A percentile compares a stretch with the other conserved stretches of the same genome.
Conservation (phyloP, 2,797 vertebrate genomes). For the Paratrypauchen microcephalus region DNA sequence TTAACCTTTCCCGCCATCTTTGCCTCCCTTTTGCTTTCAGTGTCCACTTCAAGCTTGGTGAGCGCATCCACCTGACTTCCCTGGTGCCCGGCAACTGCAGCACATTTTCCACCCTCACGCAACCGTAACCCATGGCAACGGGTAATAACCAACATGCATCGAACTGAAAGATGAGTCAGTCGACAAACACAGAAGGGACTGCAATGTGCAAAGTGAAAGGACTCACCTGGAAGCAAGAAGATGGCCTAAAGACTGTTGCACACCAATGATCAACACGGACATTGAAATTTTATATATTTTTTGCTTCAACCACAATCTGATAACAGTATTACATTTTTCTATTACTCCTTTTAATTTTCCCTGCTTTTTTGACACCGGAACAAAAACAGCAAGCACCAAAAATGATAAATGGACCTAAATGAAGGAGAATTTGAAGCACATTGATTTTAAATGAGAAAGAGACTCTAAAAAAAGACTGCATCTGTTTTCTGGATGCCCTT, state of each 20-base stretch:
- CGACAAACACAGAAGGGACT: slow-evolving; percentile 65
- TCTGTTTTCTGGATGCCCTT: slow-evolving; percentile 20
- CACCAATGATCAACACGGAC: slow-evolving; percentile 69
- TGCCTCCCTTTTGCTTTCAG: slow-evolving; percentile 68
- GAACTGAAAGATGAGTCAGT: slow-evolving; percentile 72
- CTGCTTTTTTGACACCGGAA: slow-evolving; percentile 58
- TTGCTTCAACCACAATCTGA: slow-evolving; percentile 42
- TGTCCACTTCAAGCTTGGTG: slow-evolving; percentile 99
- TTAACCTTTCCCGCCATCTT: slow-evolving; percentile 45
- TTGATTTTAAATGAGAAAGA: slow-evolving; percentile 42
- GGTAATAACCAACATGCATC: slow-evolving; percentile 63
- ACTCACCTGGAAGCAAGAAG: slow-evolving; percentile 41
- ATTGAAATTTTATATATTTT: slow-evolving; percentile 11
- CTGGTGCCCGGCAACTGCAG: slow-evolving; percentile 80
- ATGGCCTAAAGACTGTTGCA: slow-evolving; percentile 39
- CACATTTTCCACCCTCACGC: slow-evolving; percentile 79
- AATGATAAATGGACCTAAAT: slow-evolving; percentile 26
- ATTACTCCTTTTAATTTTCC: slow-evolving; percentile 23
- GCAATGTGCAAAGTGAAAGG: slow-evolving; percentile 31
- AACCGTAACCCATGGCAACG: slow-evolving; percentile 73
- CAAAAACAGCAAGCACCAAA: slow-evolving; percentile 56
- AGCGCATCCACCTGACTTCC: slow-evolving; percentile 81
- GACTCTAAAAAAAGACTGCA: slow-evolving; percentile 15
- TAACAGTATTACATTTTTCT: slow-evolving; percentile 69
- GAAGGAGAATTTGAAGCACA: slow-evolving; percentile 23